Base-by-base conservation (phyloP, 2,888 invertebrate species). In the Leptinotarsa peninsularis region DNA sequence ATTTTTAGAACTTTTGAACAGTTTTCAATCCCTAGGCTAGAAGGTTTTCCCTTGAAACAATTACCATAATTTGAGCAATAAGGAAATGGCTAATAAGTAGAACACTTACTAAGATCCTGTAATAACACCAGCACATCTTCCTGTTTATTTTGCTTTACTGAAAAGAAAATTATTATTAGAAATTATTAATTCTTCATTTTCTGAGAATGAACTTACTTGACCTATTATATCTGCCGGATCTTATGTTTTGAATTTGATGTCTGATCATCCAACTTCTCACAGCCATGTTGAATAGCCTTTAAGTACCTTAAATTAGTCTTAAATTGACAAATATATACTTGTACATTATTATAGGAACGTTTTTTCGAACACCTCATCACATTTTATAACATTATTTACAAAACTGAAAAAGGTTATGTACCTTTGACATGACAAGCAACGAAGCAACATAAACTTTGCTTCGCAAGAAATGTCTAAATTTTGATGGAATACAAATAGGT, bases 201-300 rank as follows among this genome's bases (percentile, higher is more conserved):
- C 72, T 71, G 66, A 67, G 49, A 78, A 80, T 33, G 52, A 81
- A 82, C 83, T 82, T 85, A 86, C 85, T 83, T 85, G 89, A 82
- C 86, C 89, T 89, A 86, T 86, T 75, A 66, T 71, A 90, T 87
- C 86, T 89, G 87, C 83, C 89, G 83, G 85, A 89, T 87, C 90
- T 89, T 78, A 88, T 81, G 82, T 84, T 86, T 58, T 70, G 70
- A 21, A 70, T 58, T 80, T 85, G 85, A 80, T 88, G 89, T 84
- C 90, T 89, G 81, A 90, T 85, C 89, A 90, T 90, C 90, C 90
- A 91, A 86, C 89, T 90, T 79, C 90, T 89, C 84, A 90, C 89
- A 84, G 90, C 90, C 90, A 90, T 90, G 56, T 49, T 72, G 72
- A 69, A 66, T 67, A 66, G n/a, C 23, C 58, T 73, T 68, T 71